Conservation (phyloP, 2,797 vertebrate genomes). For the Manis crassicaudata region DNA sequence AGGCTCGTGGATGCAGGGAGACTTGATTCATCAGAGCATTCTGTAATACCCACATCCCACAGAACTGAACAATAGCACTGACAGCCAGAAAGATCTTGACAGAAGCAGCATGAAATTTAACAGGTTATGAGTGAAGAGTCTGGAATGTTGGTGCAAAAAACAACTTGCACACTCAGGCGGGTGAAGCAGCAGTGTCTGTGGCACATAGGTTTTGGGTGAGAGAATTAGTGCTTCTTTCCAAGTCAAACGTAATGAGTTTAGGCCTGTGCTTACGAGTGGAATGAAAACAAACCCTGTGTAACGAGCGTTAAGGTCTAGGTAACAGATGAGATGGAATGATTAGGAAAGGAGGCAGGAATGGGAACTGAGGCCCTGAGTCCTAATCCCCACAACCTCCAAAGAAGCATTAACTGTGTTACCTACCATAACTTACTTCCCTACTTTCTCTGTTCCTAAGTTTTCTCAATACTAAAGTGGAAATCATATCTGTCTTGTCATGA, state of each 20-base stretch:
- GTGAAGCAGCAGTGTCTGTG: rapidly evolving
- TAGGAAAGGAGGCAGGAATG: background rate
- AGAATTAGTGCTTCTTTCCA: background rate
- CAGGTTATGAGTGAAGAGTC: background rate
- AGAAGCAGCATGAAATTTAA: background rate
- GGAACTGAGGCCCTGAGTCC: background rate
- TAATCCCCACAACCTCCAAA: background rate
- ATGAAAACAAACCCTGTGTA: background rate
- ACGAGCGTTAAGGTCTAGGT: background rate
- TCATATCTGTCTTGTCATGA: background rate
- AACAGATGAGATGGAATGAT: background rate
- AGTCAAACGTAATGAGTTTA: background rate
- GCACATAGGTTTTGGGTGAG: background rate
- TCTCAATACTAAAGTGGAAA: background rate
- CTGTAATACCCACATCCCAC: background rate
- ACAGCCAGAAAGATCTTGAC: background rate
- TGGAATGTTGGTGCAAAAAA: background rate
- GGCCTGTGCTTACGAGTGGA: background rate
- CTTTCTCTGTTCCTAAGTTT: background rate
- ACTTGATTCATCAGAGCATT: too few species aligned
- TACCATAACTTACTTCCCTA: rapidly evolving
- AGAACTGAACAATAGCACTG: rapidly evolving
- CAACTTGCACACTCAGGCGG: background rate
- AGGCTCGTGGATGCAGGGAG: background rate
- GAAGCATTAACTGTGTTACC: background rate